A percentile compares a stretch with the other conserved stretches of the same genome.
These are phyloP conservation scores for Copidosoma floridanum DNA, from an alignment of 1,140 invertebrate genomes.

Conservation along the genomic window DNA sequence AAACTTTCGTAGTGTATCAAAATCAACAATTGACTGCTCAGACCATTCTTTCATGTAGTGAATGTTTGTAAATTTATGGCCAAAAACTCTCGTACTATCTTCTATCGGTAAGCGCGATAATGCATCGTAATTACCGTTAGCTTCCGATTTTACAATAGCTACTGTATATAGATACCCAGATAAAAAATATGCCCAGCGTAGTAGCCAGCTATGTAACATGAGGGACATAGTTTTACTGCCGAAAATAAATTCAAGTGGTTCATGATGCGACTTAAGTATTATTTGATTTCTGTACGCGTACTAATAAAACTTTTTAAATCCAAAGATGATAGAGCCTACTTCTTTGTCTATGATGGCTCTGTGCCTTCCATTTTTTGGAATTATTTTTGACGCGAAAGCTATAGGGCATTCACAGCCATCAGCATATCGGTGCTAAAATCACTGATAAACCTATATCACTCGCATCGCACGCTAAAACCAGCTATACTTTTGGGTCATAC, in stretches of 20 bases:
- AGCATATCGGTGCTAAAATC: no score
- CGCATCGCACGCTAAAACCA: not conserved
- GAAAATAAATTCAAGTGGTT: not conserved
- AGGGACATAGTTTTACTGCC: conserved; percentile 9
- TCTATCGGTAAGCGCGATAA: not conserved
- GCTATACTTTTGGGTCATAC: conserved; percentile 15
- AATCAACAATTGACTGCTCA: not conserved
- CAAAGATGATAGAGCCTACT: not conserved
- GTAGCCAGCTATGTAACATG: conserved; percentile 10
- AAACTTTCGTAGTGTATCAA: not conserved
- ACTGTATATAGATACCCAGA: conserved; percentile 20
- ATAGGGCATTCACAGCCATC: conserved; percentile 45
- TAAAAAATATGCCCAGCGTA: conserved; percentile 28
- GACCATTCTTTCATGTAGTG: not conserved
- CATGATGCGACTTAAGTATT: not conserved
- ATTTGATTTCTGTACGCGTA: not conserved
- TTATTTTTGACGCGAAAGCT: conserved; percentile 22
- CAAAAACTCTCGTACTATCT: not conserved
- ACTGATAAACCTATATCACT: no score
- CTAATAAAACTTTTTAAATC: not conserved
- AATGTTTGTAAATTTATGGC: not conserved
- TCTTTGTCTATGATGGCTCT: conserved; percentile 4
- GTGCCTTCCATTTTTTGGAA: not conserved
- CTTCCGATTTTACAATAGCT: conserved; percentile 7
- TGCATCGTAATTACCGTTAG: conserved; percentile 13